These are phyloP conservation scores for Onychomys torridus DNA, from an alignment of 2,797 vertebrate genomes.

Conservation along the genomic window DNA sequence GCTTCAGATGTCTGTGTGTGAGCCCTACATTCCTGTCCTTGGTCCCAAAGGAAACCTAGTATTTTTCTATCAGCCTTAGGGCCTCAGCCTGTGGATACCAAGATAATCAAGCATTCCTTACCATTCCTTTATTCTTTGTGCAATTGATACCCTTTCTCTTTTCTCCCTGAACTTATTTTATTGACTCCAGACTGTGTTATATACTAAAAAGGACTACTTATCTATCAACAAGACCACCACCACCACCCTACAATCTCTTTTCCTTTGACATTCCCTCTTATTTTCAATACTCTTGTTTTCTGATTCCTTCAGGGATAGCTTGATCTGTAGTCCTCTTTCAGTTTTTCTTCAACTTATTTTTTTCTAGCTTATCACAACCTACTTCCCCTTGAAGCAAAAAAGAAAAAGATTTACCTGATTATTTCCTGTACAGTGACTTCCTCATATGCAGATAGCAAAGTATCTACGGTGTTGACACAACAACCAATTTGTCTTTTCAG, in stretches of 20 bases:
- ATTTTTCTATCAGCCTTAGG: slow-evolving; percentile 59
- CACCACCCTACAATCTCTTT: neutral
- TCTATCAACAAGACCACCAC: neutral
- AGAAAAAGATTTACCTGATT: neutral
- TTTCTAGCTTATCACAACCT: neutral
- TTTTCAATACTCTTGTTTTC: neutral
- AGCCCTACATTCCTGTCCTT: slow-evolving; percentile 22
- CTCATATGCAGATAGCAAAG: slow-evolving; percentile 1
- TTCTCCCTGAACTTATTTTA: slow-evolving; percentile 47
- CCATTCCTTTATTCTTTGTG: slow-evolving; percentile 24
- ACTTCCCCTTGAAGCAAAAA: neutral
- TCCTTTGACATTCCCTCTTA: neutral
- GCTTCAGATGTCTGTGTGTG: slow-evolving; percentile 25
- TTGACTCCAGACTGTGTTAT: neutral
- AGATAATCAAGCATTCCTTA: slow-evolving; percentile 19
- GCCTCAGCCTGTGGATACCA: slow-evolving; percentile 10
- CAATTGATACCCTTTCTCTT: neutral
- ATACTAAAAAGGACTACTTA: slow-evolving; percentile 51
- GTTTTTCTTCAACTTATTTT: slow-evolving; percentile 52
- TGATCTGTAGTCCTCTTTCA: slow-evolving; percentile 18
- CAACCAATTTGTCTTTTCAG: neutral
- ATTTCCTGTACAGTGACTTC: neutral
- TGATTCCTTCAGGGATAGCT: slow-evolving; percentile 15
- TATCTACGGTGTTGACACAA: neutral
- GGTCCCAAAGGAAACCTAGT: slow-evolving; percentile 40